Evolutionary conservation across 1,140 invertebrate species (phyloP), one percentile per base, ranked within the genome.

Genomic region (Rhynchophorus ferrugineus): DNA sequence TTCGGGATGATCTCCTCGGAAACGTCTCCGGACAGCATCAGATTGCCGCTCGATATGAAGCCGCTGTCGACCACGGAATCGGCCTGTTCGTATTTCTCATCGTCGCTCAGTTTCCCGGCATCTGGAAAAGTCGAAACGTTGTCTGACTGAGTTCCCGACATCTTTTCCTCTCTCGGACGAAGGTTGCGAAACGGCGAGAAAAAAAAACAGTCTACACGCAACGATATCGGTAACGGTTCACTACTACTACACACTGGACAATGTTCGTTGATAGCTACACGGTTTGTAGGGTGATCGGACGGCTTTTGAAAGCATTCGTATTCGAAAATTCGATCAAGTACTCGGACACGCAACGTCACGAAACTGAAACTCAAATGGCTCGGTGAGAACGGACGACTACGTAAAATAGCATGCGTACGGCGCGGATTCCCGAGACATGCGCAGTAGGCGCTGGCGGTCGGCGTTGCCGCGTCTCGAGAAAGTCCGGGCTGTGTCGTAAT

Each of bases 11-110:
- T 52, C 49, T 59, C 49, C 8, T 46, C 44, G 8, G 56, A 54
- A 44, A 63, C 58, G 51, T 62, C 61, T 36, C 53, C 58, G 16
- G 71, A 74, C n/a, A 71, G 17, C 42, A 38, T 39, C 34, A 44
- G 54, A 63, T 75, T 75, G 14, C 69, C 71, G 49, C 74, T 71
- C 2, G 78, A 80, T 9, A 80, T 57, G 60, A 80, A 80, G 3
- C 79, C 78, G 34, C 76, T 79, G 45, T 73, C 72, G 16, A 52
- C 49, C 39, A 37, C 60, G 20, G 60, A 65, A 33, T 65, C 64
- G 56, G 56, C 62, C 8, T 54, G 38, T 33, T 41, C 51, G 38
- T n/a, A 56, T 53, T 63, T 62, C 24, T 64, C 61, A 41, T 63
- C 58, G 14, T 58, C 60, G 35, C 33, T 54, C 16, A 50, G 8